Percentiles rank a stretch among this genome's conserved stretches.
phyloP scores from a whole-genome alignment of 2,888 invertebrate genomes.

The Anaspis maculata region DNA sequence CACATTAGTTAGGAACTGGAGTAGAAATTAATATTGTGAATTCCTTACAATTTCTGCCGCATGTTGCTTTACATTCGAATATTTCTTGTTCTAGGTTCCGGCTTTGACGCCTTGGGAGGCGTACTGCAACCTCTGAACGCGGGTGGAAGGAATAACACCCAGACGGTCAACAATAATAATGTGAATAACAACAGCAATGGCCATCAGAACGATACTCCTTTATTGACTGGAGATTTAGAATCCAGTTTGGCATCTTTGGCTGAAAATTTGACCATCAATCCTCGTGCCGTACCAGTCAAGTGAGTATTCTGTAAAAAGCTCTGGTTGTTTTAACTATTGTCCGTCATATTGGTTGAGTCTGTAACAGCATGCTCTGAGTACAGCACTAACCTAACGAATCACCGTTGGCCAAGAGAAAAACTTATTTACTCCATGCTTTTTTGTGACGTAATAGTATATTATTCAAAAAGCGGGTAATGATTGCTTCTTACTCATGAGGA shows the following conservation, averaged over 20 bases:
- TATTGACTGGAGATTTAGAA: constrained; percentile 88
- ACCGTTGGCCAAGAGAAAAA: no score
- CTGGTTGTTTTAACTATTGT: neutral
- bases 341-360: no score
- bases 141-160: constrained; percentile 18
- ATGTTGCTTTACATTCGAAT: neutral
- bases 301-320: constrained; percentile 46
- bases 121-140: constrained; percentile 54
- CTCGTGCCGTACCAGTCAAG: constrained; percentile 60
- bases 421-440: no score
- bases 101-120: constrained; percentile 68
- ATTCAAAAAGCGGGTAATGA: no score
- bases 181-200: constrained; percentile 21
- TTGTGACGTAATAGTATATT: no score
- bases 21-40: no score
- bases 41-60: neutral
- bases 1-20: no score
- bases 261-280: constrained; percentile 84
- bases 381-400: no score
- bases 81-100: constrained; percentile 36
- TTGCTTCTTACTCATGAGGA: no score
- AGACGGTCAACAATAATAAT: constrained; percentile 20
- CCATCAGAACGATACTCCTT: constrained; percentile 43
- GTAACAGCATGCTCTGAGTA: no score
- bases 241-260: constrained; percentile 88